Base-by-base conservation (phyloP, 2,113 vertebrate genomes). In the Bufo gargarizans region DNA sequence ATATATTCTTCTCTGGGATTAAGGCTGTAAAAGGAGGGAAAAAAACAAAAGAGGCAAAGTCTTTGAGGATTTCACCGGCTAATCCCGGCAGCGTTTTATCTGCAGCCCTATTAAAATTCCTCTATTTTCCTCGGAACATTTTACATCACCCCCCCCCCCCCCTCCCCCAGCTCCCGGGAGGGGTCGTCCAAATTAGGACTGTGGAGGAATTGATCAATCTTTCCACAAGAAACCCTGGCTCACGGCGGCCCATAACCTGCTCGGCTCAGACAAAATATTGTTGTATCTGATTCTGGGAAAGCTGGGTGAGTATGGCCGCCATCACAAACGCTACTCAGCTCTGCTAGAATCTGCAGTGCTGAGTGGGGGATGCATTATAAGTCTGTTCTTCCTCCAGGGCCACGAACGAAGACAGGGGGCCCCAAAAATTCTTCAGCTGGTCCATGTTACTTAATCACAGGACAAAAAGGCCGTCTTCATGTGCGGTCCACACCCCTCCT, bases 181-280 rank as follows among this genome's bases (percentile, higher is more conserved):
- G 58, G 72, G 71, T 12, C 1, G 71, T 12, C 1, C 2, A 22
- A 74, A 85, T 22, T 20, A 85, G 65, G 56, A 61, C 17, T 85
- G 53, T 58, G 53, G 55, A 78, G 67, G 33, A 17, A 58, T 43
- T 56, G 12, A 71, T 59, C 45, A 61, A 49, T 53, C 65, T 79
- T 92, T 93, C 89, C 89, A 84, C 89, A 91, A 93, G 93, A 93
- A 93, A 90, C 14, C 61, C 89, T 93, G 92, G 92, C 86, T 93
- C 93, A 92, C 82, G 33, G 33, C 33, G 33, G 33, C 33, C 33
- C 1, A 33, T 33, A 33, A 33, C 33, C 33, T 33, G 33, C 33
- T 33, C 33, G 33, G 33, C 33, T 33, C 33, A 33, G 33, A 1
- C 33, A 33, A 33, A 33, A 33, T 33, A 33, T 33, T 33, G 33